phyloP scores from a whole-genome alignment of 2,113 vertebrate species.

The Columbina picui region DNA sequence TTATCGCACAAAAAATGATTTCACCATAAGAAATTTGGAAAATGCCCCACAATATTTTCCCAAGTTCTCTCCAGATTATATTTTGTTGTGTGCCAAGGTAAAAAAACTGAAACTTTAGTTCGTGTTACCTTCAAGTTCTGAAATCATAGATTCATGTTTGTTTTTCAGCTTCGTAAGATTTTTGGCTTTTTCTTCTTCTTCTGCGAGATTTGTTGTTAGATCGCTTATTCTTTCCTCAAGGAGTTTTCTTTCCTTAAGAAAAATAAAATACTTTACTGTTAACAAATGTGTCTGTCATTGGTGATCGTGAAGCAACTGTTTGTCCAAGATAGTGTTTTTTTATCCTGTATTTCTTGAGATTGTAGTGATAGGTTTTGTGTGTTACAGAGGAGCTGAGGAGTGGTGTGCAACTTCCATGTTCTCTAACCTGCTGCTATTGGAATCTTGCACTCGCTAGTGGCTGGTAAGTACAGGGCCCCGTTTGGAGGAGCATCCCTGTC shows the following conservation, averaged over 20 bases:
- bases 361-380: neutral
- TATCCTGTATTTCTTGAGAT: neutral
- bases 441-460: neutral
- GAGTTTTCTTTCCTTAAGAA: constrained; percentile 86
- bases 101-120: neutral
- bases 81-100: neutral
- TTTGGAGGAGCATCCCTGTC: neutral
- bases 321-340: neutral
- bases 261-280: neutral
- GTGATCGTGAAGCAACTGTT: neutral
- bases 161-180: constrained; percentile 92
- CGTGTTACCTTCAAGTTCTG: constrained; percentile 89
- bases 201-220: constrained; percentile 89
- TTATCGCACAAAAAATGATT: neutral
- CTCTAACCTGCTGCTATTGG: neutral
- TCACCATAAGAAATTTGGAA: neutral
- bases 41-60: neutral
- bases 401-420: neutral
- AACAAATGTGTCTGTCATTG: neutral
- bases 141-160: constrained; percentile 97
- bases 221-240: constrained; percentile 91
- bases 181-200: constrained; percentile 97
- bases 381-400: neutral
- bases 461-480: neutral
- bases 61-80: neutral